A percentile compares a stretch with the other conserved stretches of the same genome.
phyloP scores from a whole-genome alignment of 2,888 invertebrate genomes.

The Nesidiocoris tenuis region DNA sequence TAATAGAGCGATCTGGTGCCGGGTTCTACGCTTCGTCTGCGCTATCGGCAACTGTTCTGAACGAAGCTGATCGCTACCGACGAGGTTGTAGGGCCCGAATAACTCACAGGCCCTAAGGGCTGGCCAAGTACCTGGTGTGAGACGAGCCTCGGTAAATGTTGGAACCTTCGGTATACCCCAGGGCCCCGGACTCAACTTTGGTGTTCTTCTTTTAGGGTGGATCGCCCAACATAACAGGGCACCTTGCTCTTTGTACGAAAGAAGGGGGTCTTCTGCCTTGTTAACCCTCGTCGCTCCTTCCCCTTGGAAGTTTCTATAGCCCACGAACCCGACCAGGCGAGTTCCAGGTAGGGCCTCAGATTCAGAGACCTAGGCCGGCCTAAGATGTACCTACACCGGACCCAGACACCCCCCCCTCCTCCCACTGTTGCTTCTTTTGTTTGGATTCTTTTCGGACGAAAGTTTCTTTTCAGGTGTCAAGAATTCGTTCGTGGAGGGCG shows the following conservation, averaged over 20 bases:
- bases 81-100: background rate
- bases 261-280: background rate
- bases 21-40: too few relatives aligned
- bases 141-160: background rate
- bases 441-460: background rate
- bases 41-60: background rate
- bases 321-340: background rate
- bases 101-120: background rate
- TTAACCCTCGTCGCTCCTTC: too few relatives aligned
- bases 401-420: background rate
- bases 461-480: slow-evolving; percentile 19
- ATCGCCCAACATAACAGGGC: background rate
- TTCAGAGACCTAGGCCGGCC: background rate
- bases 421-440: background rate
- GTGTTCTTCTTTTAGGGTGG: background rate
- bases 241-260: background rate
- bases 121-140: background rate
- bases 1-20: too few relatives aligned
- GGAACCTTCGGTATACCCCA: background rate
- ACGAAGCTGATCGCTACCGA: background rate
- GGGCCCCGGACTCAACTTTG: background rate
- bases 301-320: background rate
- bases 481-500: background rate
- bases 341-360: background rate
- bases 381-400: background rate